Conservation (phyloP, 2,113 vertebrate species). For the Poeciliopsis occidentalis region DNA sequence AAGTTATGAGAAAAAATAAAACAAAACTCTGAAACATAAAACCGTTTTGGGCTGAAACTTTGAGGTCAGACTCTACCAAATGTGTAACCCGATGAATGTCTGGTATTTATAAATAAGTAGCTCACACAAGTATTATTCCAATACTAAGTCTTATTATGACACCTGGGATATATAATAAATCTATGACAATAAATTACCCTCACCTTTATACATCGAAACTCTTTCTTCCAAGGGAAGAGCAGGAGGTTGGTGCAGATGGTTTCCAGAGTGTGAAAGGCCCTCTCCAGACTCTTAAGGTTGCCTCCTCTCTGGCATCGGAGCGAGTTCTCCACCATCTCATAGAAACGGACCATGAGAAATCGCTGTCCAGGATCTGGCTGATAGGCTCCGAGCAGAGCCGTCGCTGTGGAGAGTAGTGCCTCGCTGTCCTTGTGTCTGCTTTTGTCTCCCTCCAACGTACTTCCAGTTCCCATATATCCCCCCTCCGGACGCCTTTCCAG, state of each 20-base stretch:
- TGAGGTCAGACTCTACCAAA: background rate
- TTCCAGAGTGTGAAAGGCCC: conserved; percentile 89
- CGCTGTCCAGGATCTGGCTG: conserved; percentile 90
- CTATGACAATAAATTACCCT: conserved; percentile 23
- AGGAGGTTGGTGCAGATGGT: conserved; percentile 93
- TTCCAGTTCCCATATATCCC: conserved; percentile 40
- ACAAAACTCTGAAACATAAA: background rate
- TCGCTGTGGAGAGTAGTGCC: conserved; percentile 88
- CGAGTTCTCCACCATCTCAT: conserved; percentile 90
- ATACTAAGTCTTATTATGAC: background rate
- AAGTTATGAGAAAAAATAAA: background rate
- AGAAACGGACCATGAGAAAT: conserved; percentile 94
- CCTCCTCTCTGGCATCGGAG: conserved; percentile 86
- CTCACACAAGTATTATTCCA: background rate
- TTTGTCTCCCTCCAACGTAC: conserved; percentile 72
- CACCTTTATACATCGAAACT: conserved; percentile 97
- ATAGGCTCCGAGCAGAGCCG: conserved; percentile 90
- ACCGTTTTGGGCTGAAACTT: background rate
- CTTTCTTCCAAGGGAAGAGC: conserved; percentile 98
- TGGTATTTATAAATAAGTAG: background rate
- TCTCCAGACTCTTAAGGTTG: conserved; percentile 87
- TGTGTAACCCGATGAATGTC: background rate
- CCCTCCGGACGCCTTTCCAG: conserved; percentile 88
- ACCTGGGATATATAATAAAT: background rate
- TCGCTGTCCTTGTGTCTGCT: conserved; percentile 82